These are phyloP conservation scores for Drosophila varians DNA, from an alignment of 1,140 invertebrate species.

Conservation along the genomic window DNA sequence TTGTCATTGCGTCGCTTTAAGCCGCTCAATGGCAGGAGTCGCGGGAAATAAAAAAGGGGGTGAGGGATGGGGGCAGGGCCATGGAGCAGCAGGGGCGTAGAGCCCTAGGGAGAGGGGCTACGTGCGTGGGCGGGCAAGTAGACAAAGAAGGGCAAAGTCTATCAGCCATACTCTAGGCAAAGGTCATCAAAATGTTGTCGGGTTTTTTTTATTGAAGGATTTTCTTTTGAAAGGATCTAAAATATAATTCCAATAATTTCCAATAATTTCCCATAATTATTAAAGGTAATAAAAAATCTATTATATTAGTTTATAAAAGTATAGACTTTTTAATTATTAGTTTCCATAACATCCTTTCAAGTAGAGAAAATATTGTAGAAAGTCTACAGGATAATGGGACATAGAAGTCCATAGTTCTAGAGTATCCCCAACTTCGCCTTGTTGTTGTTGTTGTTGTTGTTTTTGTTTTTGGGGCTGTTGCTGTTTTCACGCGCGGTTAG, in stretches of 20 bases:
- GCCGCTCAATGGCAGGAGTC: slow-evolving; percentile 54
- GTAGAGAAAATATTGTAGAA: too few species aligned
- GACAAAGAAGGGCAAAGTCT: slow-evolving; percentile 19
- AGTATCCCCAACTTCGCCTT: slow-evolving; percentile 7
- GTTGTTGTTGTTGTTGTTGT: slow-evolving; percentile 18
- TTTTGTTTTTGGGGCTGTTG: slow-evolving; percentile 50
- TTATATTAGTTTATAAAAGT: too few species aligned
- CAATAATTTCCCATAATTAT: too few species aligned
- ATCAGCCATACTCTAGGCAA: slow-evolving; percentile 15
- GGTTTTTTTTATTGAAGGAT: too few species aligned
- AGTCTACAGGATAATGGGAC: too few species aligned
- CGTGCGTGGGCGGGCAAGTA: slow-evolving; percentile 13
- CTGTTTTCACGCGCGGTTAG: slow-evolving; percentile 80
- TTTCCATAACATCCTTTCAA: too few species aligned
- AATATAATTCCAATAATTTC: too few species aligned
- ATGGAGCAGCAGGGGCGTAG: too few species aligned
- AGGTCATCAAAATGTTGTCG: not conserved
- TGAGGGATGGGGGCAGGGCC: too few species aligned
- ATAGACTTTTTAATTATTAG: too few species aligned
- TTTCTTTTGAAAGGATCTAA: too few species aligned
- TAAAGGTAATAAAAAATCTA: too few species aligned
- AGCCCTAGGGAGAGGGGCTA: not conserved
- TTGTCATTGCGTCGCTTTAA: slow-evolving; percentile 78
- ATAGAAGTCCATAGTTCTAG: not conserved
- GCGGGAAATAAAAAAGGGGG: slow-evolving; percentile 11